phyloP scores from a whole-genome alignment of 2,113 vertebrate species.

The Mystacornis crossleyi region DNA sequence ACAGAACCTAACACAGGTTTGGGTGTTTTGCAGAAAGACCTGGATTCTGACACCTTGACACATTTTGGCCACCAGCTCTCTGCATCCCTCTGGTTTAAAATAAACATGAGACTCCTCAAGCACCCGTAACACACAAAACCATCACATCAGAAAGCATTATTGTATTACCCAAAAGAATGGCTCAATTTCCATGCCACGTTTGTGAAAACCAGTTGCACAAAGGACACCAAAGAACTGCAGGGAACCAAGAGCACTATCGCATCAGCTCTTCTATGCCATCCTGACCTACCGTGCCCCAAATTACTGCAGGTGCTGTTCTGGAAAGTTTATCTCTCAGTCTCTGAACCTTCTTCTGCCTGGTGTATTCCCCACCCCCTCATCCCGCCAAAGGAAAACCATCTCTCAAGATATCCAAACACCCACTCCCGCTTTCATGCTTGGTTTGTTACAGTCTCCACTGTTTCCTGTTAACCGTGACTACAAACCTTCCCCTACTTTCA shows the following conservation, averaged over 20 bases:
- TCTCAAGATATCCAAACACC: conserved; percentile 69
- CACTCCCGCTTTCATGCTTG: conserved; percentile 52
- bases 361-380: conserved; percentile 71
- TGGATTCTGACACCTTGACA: not conserved
- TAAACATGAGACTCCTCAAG: not conserved
- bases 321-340: conserved; percentile 35
- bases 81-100: not conserved
- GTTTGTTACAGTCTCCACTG: conserved; percentile 58
- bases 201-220: not conserved
- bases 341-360: not conserved
- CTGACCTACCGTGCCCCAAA: not conserved
- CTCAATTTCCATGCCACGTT: not conserved
- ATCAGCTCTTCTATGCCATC: not conserved
- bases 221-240: not conserved
- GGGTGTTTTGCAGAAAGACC: not conserved
- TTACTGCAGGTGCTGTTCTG: not conserved
- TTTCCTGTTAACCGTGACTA: conserved; percentile 46
- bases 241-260: not conserved
- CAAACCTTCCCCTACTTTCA: conserved; percentile 16
- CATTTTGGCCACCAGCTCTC: not conserved
- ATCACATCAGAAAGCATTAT: fast-evolving
- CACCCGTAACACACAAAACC: not conserved
- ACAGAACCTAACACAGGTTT: not conserved
- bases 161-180: not conserved
- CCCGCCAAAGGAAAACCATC: conserved; percentile 57